Evolutionary conservation across 2,113 vertebrate genomes (phyloP).

Genomic region (Cyprinodon brontotheroides): DNA sequence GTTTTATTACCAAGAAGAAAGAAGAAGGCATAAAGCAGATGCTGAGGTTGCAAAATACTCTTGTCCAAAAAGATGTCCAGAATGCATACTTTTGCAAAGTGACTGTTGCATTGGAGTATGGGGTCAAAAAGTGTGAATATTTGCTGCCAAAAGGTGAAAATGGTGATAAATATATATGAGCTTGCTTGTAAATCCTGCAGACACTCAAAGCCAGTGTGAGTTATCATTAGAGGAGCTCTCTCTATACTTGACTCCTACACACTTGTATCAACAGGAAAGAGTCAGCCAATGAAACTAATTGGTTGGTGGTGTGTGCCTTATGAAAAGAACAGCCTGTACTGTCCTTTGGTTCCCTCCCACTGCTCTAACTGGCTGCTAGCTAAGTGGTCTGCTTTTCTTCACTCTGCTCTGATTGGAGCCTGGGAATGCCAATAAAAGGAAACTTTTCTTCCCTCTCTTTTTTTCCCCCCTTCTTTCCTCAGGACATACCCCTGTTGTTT

Average conservation of each 20-base stretch:
- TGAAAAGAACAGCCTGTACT: conserved; percentile 81
- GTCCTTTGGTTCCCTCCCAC: conserved; percentile 57
- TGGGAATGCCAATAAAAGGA: conserved; percentile 59
- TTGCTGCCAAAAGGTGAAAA: conserved; percentile 18
- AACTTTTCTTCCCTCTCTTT: conserved; percentile 21
- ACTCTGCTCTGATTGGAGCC: conserved; percentile 72
- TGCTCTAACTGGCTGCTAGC: conserved; percentile 66
- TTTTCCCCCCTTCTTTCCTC: conserved; percentile 34
- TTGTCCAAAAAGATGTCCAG: neutral
- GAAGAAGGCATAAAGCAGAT: neutral
- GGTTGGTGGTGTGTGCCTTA: conserved; percentile 68
- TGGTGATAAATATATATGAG: conserved; percentile 13
- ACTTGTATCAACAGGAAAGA: conserved; percentile 77
- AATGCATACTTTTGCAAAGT: neutral
- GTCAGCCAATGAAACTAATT: conserved; percentile 76
- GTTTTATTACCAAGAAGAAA: neutral
- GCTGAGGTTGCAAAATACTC: neutral
- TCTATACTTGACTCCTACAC: conserved; percentile 60
- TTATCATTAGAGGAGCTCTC: conserved; percentile 33
- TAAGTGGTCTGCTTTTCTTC: conserved; percentile 79
- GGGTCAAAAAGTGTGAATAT: neutral
- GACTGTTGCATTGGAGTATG: neutral
- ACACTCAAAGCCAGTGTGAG: conserved; percentile 15
- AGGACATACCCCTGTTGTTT: conserved; percentile 79
- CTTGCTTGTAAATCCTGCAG: conserved; percentile 28